These are phyloP conservation scores for Sturnira hondurensis DNA, from an alignment of 2,113 vertebrate genomes.

Conservation along the genomic window DNA sequence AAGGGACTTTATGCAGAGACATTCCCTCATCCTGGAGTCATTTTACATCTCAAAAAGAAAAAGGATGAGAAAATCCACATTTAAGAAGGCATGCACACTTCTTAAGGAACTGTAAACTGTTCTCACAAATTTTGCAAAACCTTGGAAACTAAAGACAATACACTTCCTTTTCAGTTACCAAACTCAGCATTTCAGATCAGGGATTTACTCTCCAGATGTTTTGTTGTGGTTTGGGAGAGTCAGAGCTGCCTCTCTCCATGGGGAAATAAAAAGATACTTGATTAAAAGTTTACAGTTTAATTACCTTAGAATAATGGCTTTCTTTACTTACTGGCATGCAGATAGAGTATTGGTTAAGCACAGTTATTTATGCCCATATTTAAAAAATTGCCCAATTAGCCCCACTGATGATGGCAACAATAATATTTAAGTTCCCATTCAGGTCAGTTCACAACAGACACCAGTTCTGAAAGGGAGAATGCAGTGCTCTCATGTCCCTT, in stretches of 20 bases:
- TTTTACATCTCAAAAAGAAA: slow-evolving; percentile 75
- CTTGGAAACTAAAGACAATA: slow-evolving; percentile 47
- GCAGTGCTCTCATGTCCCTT: too few species aligned
- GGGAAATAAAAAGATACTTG: slow-evolving; percentile 40
- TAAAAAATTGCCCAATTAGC: background rate
- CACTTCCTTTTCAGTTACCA: slow-evolving; percentile 40
- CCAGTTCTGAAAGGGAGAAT: background rate
- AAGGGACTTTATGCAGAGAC: slow-evolving; percentile 82
- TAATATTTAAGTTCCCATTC: slow-evolving; percentile 8
- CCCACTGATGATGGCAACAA: slow-evolving; percentile 2
- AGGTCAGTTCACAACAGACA: background rate
- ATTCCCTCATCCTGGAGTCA: slow-evolving; percentile 74
- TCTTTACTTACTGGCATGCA: background rate
- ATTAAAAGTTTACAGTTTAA: slow-evolving; percentile 55
- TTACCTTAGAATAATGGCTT: background rate
- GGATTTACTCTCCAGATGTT: slow-evolving; percentile 52
- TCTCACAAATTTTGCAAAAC: slow-evolving; percentile 45
- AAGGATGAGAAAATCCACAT: slow-evolving; percentile 39
- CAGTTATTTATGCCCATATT: background rate
- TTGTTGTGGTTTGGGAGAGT: slow-evolving; percentile 51
- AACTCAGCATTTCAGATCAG: background rate
- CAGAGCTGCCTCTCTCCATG: slow-evolving; percentile 16
- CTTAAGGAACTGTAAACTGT: slow-evolving; percentile 30
- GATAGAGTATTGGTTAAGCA: background rate
- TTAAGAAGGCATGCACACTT: slow-evolving; percentile 46